Evolutionary conservation across 2,797 vertebrate genomes (phyloP).

Genomic region (Myotis vivesi): DNA sequence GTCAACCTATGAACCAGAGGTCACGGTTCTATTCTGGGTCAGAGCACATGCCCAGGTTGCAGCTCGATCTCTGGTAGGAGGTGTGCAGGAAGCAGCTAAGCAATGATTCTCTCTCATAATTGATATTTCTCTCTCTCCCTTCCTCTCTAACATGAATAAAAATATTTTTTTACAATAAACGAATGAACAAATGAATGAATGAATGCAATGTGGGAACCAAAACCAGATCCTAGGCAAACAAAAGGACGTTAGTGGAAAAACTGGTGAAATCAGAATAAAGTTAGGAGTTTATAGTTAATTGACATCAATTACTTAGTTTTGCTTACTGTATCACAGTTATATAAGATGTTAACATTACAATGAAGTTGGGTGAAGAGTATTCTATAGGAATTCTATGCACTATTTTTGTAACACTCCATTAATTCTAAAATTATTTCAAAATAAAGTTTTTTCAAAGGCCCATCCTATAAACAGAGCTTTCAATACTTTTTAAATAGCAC

Average conservation of each 20-base stretch:
- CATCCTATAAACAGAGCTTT: not conserved
- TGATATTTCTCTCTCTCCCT: no score
- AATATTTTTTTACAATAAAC: no score
- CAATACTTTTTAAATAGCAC: not conserved
- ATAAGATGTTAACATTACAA: not conserved
- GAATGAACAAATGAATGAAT: no score
- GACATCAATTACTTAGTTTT: not conserved
- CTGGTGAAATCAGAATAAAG: not conserved
- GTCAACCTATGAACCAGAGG: no score
- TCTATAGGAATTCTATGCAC: not conserved
- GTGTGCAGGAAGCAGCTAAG: no score
- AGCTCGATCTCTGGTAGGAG: no score
- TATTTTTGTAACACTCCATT: not conserved
- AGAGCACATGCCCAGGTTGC: no score
- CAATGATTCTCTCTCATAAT: no score
- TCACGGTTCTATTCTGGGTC: no score
- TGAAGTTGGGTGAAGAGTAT: not conserved
- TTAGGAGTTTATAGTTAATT: not conserved
- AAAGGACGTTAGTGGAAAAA: not conserved
- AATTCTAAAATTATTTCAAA: not conserved
- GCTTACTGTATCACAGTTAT: not conserved
- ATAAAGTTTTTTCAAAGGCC: not conserved
- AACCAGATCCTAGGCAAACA: not conserved
- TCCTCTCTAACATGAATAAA: no score
- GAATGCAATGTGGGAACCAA: not conserved